Evolutionary conservation across 2,113 vertebrate species (phyloP), one percentile per base, ranked within the genome.

Genomic region (Anguilla japonica): DNA sequence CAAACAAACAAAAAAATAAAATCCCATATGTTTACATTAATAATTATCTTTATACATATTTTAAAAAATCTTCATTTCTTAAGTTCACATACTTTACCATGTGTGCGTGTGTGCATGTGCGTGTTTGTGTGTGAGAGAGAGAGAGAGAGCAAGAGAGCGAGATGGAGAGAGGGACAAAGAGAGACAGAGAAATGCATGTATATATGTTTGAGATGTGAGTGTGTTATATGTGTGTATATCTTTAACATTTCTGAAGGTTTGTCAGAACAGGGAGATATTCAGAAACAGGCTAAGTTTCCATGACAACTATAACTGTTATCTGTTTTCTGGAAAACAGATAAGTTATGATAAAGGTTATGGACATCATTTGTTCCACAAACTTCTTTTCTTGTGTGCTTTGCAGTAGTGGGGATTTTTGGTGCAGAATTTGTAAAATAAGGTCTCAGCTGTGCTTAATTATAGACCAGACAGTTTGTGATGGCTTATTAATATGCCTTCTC

Each of bases 221-320:
- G 60, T 34, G 46, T 29, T 57, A 83, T 56, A 57, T 57, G 82
- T 57, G 26, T 56, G 82, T 83, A 39, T 29, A 56, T 53, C 82
- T 83, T 83, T 83, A 53, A 83, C 53, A 22, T 50, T 82, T 41
- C 41, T 41, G 41, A 82, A 83, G 29, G 22, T 29, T 83, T 83
- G 50, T 13, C 18, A 39, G 46, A 56, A 14, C 11, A 26, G 11
- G 2, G n/a, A 26, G 26, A 34, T 83, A 40, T 83, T 67, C 60
- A 83, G 29, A 63, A 83, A 16, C 82, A 63, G 34, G 56, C 22
- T 18, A 82, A 82, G 82, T 83, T 83, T 83, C 82, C 82, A 83
- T 83, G 82, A 63, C 82, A 60, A 83, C 82, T 41, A 40, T 60
- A 40, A 63, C 82, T 63, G 80, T 46, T 53, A 82, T 82, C 46